A percentile compares a stretch with the other conserved stretches of the same genome.
phyloP scores from a whole-genome alignment of 2,797 vertebrate genomes.

The Falco novaeseelandiae region DNA sequence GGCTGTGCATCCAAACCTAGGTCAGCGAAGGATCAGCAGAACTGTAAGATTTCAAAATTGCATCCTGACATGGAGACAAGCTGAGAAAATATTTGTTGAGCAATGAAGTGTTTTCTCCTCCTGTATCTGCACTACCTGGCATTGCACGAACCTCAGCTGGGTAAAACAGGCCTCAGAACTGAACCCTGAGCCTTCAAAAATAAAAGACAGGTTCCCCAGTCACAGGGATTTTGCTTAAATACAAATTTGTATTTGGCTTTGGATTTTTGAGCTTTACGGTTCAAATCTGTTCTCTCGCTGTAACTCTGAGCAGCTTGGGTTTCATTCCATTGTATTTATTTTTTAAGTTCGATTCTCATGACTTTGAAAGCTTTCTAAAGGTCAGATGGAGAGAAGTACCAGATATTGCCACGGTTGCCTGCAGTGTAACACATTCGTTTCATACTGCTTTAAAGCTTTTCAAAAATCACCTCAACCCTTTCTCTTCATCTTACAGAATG shows the following conservation, averaged over 20 bases:
- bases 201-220: neutral
- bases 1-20: neutral
- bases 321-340: conserved; percentile 7
- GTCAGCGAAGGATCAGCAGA: neutral
- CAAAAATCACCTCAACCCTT: neutral
- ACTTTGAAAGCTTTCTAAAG: conserved; percentile 44
- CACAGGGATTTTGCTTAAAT: conserved; percentile 17
- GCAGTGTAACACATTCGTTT: neutral
- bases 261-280: neutral
- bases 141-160: neutral
- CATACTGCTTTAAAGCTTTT: neutral
- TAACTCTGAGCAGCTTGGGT: neutral
- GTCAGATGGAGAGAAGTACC: neutral
- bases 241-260: neutral
- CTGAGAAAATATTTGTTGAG: neutral
- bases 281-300: neutral
- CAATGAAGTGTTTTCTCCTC: neutral
- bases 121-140: neutral
- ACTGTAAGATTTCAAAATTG: neutral
- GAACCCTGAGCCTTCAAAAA: neutral
- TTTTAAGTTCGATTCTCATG: neutral
- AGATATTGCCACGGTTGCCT: neutral
- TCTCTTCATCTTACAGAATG: neutral
- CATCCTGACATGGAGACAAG: neutral
- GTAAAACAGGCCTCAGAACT: neutral